Percentiles rank a stretch among this genome's conserved stretches.
Conservation (phyloP, 2,797 vertebrate genomes). For the Chelon labrosus region DNA sequence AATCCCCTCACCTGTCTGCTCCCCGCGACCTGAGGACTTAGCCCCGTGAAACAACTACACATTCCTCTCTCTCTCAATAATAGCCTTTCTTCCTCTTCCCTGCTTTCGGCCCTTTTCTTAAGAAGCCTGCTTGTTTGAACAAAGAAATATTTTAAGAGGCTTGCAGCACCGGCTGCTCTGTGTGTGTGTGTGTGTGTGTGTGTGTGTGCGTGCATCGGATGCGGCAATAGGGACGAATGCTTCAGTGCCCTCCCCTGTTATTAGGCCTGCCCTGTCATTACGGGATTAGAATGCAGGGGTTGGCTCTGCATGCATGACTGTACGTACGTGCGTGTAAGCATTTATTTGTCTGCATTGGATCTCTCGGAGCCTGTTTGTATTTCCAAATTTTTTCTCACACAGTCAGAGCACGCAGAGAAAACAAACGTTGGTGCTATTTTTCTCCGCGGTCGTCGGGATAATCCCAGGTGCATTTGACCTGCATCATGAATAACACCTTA, state of each 20-base stretch:
- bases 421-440: slow-evolving; percentile 45
- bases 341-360: slow-evolving; percentile 58
- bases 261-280: slow-evolving; percentile 87
- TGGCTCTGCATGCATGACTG: slow-evolving; percentile 59
- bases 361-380: slow-evolving; percentile 65
- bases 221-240: slow-evolving; percentile 76
- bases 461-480: slow-evolving; percentile 75
- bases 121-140: slow-evolving; percentile 81
- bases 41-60: slow-evolving; percentile 56
- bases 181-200: slow-evolving; percentile 36
- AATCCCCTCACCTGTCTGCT: slow-evolving; percentile 80
- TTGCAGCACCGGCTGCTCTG: slow-evolving; percentile 64
- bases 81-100: slow-evolving; percentile 64
- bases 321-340: slow-evolving; percentile 29
- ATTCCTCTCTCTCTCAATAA: slow-evolving; percentile 77
- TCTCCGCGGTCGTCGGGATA: slow-evolving; percentile 49
- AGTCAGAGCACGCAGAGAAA: slow-evolving; percentile 50
- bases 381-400: slow-evolving; percentile 66
- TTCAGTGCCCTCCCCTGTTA: slow-evolving; percentile 84
- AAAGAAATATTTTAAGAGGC: slow-evolving; percentile 83
- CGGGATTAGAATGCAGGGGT: slow-evolving; percentile 81
- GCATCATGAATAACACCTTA: slow-evolving; percentile 68
- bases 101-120: slow-evolving; percentile 58
- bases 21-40: slow-evolving; percentile 43
- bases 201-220: slow-evolving; percentile 59